phyloP scores from a whole-genome alignment of 1,140 invertebrate genomes.

The Adelges cooleyi region DNA sequence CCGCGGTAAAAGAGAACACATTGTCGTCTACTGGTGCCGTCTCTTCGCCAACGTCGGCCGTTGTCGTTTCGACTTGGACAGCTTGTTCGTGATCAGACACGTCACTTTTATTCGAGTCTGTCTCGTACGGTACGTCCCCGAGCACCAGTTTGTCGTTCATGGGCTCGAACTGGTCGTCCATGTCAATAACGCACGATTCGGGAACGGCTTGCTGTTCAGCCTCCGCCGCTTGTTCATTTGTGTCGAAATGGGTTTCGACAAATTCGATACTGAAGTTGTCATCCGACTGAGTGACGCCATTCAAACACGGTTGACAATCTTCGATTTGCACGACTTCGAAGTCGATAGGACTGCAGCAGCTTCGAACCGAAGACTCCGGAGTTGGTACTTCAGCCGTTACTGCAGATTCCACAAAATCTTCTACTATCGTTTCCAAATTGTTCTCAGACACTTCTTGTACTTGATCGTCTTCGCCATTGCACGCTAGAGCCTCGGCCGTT shows the following conservation, averaged over 20 bases:
- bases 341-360: neutral
- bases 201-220: neutral
- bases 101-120: slow-evolving; percentile 5
- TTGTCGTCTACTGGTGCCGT: neutral
- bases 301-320: neutral
- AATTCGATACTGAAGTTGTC: neutral
- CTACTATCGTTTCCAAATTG: neutral
- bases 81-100: neutral
- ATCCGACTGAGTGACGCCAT: neutral
- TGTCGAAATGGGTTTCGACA: slow-evolving; percentile 2
- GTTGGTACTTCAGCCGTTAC: neutral
- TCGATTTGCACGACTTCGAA: slow-evolving; percentile 7
- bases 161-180: slow-evolving; percentile 3
- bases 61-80: neutral
- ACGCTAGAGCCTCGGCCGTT: neutral
- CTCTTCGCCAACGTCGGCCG: neutral
- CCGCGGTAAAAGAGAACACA: neutral
- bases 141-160: slow-evolving; percentile 24
- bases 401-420: neutral
- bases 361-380: neutral
- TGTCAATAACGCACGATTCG: neutral
- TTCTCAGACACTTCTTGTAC: neutral
- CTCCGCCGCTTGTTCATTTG: neutral
- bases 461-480: neutral
- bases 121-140: slow-evolving; percentile 8